Conservation (phyloP, 2,113 vertebrate species). For the Raja brachyura region DNA sequence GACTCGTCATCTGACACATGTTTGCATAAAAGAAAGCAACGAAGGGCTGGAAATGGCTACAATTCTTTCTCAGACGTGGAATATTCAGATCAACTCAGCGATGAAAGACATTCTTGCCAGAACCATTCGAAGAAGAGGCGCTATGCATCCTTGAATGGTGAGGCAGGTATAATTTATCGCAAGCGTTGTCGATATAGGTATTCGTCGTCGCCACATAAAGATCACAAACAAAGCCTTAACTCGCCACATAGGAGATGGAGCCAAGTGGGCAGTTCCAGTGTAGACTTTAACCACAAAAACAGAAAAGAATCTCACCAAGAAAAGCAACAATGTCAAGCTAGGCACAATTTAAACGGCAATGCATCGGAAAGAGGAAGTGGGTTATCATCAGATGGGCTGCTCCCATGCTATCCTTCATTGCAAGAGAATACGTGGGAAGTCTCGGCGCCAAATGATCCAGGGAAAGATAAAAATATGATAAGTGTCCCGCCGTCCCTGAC, state of each 20-base stretch:
- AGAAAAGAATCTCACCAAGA: neutral
- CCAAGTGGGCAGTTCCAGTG: neutral
- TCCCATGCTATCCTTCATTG: neutral
- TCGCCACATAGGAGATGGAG: neutral
- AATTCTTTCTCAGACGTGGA: conserved; percentile 41
- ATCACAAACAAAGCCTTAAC: conserved; percentile 29
- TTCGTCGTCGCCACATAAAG: conserved; percentile 54
- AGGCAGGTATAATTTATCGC: conserved; percentile 47
- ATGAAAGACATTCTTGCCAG: conserved; percentile 43
- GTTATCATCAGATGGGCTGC: neutral
- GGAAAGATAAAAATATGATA: conserved; percentile 4
- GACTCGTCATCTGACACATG: neutral
- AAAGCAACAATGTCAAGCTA: neutral
- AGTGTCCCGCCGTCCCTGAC: neutral
- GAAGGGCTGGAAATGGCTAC: conserved; percentile 42
- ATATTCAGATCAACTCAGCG: conserved; percentile 42
- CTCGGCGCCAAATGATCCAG: neutral
- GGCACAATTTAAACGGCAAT: neutral
- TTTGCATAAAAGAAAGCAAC: neutral
- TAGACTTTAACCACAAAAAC: neutral
- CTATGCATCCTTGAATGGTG: conserved; percentile 48
- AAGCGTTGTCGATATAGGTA: conserved; percentile 53
- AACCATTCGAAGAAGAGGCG: conserved; percentile 58
- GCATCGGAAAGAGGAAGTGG: neutral
- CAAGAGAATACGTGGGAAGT: neutral